Conservation (phyloP, 2,113 vertebrate species). For the Erythrocercus mccallii region DNA sequence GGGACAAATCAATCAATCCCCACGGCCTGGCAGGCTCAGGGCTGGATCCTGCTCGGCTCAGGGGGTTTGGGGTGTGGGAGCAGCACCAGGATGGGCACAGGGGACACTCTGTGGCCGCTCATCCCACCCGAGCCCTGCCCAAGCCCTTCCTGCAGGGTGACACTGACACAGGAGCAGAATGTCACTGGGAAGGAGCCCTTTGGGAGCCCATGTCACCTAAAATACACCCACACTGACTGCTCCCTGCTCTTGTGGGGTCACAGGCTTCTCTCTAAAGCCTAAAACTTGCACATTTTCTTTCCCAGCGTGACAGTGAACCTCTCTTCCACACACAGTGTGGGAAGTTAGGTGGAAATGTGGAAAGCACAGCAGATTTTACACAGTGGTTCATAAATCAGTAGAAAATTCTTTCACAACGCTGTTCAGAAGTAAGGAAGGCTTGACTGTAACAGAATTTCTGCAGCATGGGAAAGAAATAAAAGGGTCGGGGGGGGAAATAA, state of each 20-base stretch:
- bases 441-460: not conserved
- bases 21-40: fast-evolving
- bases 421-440: not conserved
- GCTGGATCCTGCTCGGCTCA: not conserved
- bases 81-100: not conserved
- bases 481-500: not conserved
- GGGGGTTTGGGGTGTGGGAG: not conserved
- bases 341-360: not conserved
- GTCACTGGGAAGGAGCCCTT: not conserved
- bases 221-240: fast-evolving
- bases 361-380: not conserved
- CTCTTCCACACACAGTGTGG: not conserved
- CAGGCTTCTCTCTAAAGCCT: not conserved
- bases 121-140: fast-evolving
- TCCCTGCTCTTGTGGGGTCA: not conserved
- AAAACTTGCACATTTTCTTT: not conserved
- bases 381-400: not conserved
- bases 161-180: not conserved
- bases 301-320: not conserved
- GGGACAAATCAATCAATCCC: not conserved
- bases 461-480: not conserved
- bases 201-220: too few relatives aligned
- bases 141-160: not conserved
- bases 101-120: not conserved
- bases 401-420: not conserved